These are phyloP conservation scores for Pluvianellus socialis DNA, from an alignment of 2,113 vertebrate species.

Conservation along the genomic window DNA sequence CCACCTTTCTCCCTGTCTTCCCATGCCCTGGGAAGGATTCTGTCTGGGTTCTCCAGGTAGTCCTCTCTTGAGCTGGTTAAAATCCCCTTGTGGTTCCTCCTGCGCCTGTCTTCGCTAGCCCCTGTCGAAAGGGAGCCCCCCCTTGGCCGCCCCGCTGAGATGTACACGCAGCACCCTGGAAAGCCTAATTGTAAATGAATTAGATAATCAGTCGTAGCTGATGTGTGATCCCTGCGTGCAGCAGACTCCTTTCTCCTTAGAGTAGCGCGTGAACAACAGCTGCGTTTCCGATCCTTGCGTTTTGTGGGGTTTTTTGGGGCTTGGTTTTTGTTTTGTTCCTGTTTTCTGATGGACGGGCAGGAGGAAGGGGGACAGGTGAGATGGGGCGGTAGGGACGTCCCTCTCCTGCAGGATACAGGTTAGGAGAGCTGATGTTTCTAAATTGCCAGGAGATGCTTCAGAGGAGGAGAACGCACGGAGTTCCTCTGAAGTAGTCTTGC, in stretches of 20 bases:
- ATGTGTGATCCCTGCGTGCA: conserved; percentile 34
- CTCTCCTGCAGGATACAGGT: neutral
- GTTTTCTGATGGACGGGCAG: neutral
- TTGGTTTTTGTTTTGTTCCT: neutral
- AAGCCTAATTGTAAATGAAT: conserved; percentile 36
- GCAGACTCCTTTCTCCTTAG: conserved; percentile 33
- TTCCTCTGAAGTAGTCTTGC: neutral
- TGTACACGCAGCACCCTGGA: neutral
- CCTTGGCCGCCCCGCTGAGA: conserved; percentile 48
- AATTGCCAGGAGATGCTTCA: neutral
- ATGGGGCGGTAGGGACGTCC: neutral
- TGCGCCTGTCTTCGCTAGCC: conserved; percentile 29
- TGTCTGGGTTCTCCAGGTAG: conserved; percentile 47
- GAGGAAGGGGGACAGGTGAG: conserved; percentile 16
- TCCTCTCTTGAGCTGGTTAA: conserved; percentile 33
- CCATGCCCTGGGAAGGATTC: conserved; percentile 43
- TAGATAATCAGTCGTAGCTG: conserved; percentile 33
- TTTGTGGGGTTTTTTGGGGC: neutral
- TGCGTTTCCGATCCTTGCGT: neutral
- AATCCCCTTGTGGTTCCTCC: conserved; percentile 12
- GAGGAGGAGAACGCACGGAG: neutral
- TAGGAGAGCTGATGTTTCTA: neutral
- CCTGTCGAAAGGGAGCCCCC: conserved; percentile 24
- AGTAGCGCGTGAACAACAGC: neutral
- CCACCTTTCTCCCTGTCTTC: neutral